Percentiles rank a stretch among this genome's conserved stretches.
These are phyloP conservation scores for Amphilophus citrinellus DNA, from an alignment of 2,113 vertebrate genomes.

Conservation along the genomic window DNA sequence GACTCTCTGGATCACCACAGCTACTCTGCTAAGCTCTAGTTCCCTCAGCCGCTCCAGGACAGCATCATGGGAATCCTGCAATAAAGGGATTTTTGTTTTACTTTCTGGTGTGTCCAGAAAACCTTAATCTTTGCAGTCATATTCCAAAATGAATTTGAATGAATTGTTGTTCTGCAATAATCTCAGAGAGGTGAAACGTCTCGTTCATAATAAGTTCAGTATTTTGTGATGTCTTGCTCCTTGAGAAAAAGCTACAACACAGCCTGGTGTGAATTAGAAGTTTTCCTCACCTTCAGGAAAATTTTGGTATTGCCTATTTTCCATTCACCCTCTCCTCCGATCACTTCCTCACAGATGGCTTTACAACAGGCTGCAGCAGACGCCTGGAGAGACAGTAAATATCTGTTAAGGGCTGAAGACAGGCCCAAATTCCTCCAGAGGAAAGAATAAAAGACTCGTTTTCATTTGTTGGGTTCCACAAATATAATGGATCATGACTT, in stretches of 20 bases:
- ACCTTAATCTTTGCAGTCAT: not conserved
- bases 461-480: not conserved
- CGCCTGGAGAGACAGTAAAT: constrained; percentile 69
- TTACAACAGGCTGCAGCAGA: constrained; percentile 77
- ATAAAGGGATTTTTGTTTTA: not conserved
- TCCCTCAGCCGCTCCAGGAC: constrained; percentile 85
- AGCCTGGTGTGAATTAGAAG: not conserved
- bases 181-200: not conserved
- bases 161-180: not conserved
- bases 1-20: constrained; percentile 88
- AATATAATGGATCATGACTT: constrained; percentile 24
- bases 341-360: constrained; percentile 80
- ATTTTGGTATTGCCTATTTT: constrained; percentile 91
- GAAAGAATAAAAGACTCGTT: not conserved
- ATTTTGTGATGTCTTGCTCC: not conserved
- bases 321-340: constrained; percentile 85
- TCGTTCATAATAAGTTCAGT: not conserved
- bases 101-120: not conserved
- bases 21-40: constrained; percentile 80
- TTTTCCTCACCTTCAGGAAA: constrained; percentile 89
- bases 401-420: not conserved
- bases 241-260: not conserved
- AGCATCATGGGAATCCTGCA: constrained; percentile 89
- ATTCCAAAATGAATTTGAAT: not conserved
- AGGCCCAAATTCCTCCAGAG: not conserved